These are phyloP conservation scores for Spodoptera frugiperda DNA, from an alignment of 1,140 invertebrate genomes.

Conservation along the genomic window DNA sequence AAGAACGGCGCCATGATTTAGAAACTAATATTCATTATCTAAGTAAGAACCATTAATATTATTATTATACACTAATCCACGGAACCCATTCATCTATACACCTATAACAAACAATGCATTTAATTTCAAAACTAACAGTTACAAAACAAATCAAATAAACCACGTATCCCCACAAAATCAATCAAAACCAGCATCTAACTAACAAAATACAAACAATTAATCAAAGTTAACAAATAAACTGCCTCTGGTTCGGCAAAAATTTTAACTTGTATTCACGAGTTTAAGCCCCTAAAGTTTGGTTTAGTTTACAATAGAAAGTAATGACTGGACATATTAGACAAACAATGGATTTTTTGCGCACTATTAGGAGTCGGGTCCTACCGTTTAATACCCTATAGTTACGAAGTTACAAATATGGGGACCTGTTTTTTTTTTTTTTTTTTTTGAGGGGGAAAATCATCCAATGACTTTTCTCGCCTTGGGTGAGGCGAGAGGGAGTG, in stretches of 20 bases:
- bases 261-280: conserved; percentile 50
- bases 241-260: conserved; percentile 24
- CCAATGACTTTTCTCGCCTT: too few relatives aligned
- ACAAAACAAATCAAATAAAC: too few relatives aligned
- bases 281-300: conserved; percentile 51
- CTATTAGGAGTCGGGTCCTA: not conserved
- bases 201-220: conserved; percentile 45
- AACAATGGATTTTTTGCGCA: conserved; percentile 52
- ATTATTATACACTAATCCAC: too few relatives aligned
- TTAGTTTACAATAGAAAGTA: conserved; percentile 56
- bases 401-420: not conserved
- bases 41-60: too few relatives aligned
- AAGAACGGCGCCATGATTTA: too few relatives aligned
- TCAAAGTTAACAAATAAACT: conserved; percentile 41
- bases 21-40: too few relatives aligned
- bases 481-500: too few relatives aligned
- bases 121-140: too few relatives aligned
- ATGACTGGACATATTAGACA: conserved; percentile 57
- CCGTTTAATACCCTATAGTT: not conserved
- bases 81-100: too few relatives aligned
- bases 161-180: not conserved
- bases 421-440: too few relatives aligned
- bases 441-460: too few relatives aligned
- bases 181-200: conserved; percentile 2
- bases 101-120: too few relatives aligned